Evolutionary conservation across 2,113 vertebrate genomes (phyloP), one percentile per base, ranked within the genome.

Genomic region (Dascyllus trimaculatus): DNA sequence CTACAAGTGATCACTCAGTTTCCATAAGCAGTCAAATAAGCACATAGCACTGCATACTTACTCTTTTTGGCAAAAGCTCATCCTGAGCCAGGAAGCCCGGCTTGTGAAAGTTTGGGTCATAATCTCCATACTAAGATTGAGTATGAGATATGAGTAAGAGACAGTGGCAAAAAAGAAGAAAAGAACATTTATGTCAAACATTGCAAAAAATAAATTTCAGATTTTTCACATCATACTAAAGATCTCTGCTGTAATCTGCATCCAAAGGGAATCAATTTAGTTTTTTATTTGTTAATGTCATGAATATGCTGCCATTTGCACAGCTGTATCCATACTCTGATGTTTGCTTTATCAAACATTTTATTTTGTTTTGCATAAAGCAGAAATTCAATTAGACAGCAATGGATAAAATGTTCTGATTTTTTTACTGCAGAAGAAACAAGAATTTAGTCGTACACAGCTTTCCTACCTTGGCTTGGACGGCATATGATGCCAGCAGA

Each of bases 401-500:
- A 49, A 49, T 17, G 40, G 5, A 57, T 13, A 9, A 22, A 24
- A 19, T 32, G 25, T 40, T 71, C 67, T 25, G n/a, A 74, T 13
- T 26, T 49, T 0, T 4, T 18, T 1, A 51, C n/a, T 18, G 32
- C 32, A 73, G n/a, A 21, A 8, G 53, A 29, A 66, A n/a, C 11
- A 57, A 21, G 32, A 61, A 69, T 43, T 45, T 52, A 24, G 35
- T 22, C 14, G 56, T 18, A 35, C 0, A 15, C 4, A 0, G n/a
- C 40, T n/a, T 26, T 68, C 43, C 87, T 85, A 97, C 97, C 96
- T 98, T 98, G 64, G 97, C 97, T 91, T 97, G 97, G 80, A 98
- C 95, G 65, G 97, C 97, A 48, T 97, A 98, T 6, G 96, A 98
- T 18, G 97, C 96, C 88, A 98, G 81, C 51, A 98, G 91, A 80